Base-by-base conservation (phyloP, 92 coral and sea anemone genomes). In the Palythoa caribaeorum region DNA sequence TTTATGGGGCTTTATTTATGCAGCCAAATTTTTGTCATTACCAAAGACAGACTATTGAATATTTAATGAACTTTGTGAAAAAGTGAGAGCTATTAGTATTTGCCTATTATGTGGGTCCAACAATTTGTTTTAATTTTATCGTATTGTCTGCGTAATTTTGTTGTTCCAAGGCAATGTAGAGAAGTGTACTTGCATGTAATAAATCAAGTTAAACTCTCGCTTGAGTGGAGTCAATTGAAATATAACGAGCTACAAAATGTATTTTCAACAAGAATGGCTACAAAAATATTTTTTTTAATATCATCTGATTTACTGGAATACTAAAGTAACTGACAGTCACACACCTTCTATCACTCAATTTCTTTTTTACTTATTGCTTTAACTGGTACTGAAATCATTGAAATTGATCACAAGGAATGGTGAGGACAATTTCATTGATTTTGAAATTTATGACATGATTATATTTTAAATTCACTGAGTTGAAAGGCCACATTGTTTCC, bases 401-500 rank as follows among this genome's bases (percentile, higher is more conserved):
- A 71, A 35, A 1, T 35, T 35, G 37, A 71, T 36, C 76, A 35
- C 44, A 71, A 37, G 17, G 47, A 71, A 71, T 71, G n/a, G 8
- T 9, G 47, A 71, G 76, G 48, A 5, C 70, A 20, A 19, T 28
- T 78, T 47, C 84, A 78, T 36, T 51, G 48, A 15, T 47, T 54
- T 54, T 78, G 50, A 44, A 47, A 51, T 51, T 51, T 47, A 15
- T 52, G 38, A 37, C 35, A 53, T 78, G 36, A 15, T 48, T 20
- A 77, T 16, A 9, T 35, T 54, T 78, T 0, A 28, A 28, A 37
- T 35, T 1, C 48, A 50, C 55, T 53, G 20, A n/a, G 53, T 54
- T 74, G 28, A 65, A 60, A 65, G 87, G 40, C 90, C 93, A 87
- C 89, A 76, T 71, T 75, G 73, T 84, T 76, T 38, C 94, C 91